Base-by-base conservation (phyloP, 2,797 vertebrate species). In the Sciurus vulgaris region DNA sequence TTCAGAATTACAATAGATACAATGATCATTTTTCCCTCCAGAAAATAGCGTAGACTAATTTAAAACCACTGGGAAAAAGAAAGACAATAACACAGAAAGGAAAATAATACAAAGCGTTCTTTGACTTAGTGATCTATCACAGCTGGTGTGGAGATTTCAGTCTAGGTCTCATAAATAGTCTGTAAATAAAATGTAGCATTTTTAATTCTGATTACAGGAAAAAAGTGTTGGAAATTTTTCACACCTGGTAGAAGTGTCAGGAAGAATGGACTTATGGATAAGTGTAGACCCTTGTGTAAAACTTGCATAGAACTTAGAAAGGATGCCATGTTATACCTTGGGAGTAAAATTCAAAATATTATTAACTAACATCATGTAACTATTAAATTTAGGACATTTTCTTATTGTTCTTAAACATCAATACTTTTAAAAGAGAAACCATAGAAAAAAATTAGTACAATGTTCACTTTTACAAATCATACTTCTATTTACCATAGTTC, bases 181-280 rank as follows among this genome's bases (percentile, higher is more conserved):
- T 91, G 13, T 72, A 96, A 85, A 94, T 17, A 96, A 77, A 95
- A 38, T 51, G n/a, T 51, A 78, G 26, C 51, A 87, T 72, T 73
- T 61, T 63, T 93, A 28, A 86, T 85, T 96, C 61, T 56, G 47
- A 87, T 67, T 84, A 91, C 76, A 94, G 12, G 9, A n/a, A 89
- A 96, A 91, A 6, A 85, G 14, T 63, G 24, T 81, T 89, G 56
- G 41, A 72, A 69, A 74, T 18, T 86, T 51, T 83, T 91, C 74
- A 95, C 7, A 89, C 41, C 41, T 84, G 49, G 30, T n/a, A 54
- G 24, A 95, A 94, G 35, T 94, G 17, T 89, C 18, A 76, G 63
- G 89, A 94, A 76, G 61, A 84, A 79, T 81, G 47, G 20, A 83
- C 7, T 86, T 92, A 63, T 2, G 11, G 24, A 65, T 73, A 84